Base-by-base conservation (phyloP, 2,888 invertebrate species). In the Tholera decimalis region DNA sequence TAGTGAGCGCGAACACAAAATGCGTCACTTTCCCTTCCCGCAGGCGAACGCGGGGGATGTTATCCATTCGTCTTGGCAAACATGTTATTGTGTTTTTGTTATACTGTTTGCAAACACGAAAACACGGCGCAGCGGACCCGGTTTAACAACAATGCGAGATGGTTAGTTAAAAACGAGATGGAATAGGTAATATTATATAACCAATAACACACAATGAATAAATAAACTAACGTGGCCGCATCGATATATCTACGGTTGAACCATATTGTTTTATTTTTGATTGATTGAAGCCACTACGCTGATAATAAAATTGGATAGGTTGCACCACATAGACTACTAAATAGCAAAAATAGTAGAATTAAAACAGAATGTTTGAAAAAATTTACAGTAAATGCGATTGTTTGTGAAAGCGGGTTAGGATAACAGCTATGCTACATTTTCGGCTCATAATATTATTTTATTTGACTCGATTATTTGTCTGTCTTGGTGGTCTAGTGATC, bases 271-370 rank as follows among this genome's bases (percentile, higher is more conserved):
- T 35, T 43, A 43, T 33, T 28, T 50, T 8, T 26, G 49, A 65
- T 65, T 71, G 58, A 54, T 58, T 11, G 22, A 43, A 26, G 49
- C 58, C 71, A 33, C 65, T n/a, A 65, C 53, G 11, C 6, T 44
- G 15, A 24, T 71, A 43, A 58, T 49, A 20, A 58, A 71, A 65
- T 65, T 65, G 43, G 15, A 1, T 28, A 15, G 30, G 22, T 11
- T 37, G 20, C 18, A 20, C 35, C 13, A 18, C 28, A 43, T 30
- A 30, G 0, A 30, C 5, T 22, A 20, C 11, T 28, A 43, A 22
- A 28, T 35, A 30, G 28, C 7, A 28, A 30, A 39, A 26, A 35
- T 35, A 24, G 1, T 18, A 35, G 15, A 13, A 6, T 33, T 22
- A 7, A 39, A 30, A 41, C n/a, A 5, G n/a, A 37, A 2, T 15